phyloP scores from a whole-genome alignment of 2,888 invertebrate species.

The Trichopria drosophilae region DNA sequence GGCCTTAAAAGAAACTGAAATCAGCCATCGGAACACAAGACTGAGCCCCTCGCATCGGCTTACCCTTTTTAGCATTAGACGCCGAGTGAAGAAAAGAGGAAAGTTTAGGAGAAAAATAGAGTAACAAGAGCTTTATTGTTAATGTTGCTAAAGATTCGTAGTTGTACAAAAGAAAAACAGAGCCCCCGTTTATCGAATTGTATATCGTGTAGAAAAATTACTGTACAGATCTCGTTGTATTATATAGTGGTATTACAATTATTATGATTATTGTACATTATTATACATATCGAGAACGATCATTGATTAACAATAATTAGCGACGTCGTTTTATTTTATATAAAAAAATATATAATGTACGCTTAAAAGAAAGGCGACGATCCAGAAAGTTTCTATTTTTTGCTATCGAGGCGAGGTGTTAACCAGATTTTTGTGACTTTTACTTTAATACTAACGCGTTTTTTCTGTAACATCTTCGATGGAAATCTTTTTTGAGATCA shows the following conservation, averaged over 20 bases:
- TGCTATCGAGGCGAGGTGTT: slow-evolving; percentile 51
- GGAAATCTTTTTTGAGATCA: too few species aligned
- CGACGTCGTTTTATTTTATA: slow-evolving; percentile 53
- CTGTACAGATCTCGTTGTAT: slow-evolving; percentile 49
- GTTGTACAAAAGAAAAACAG: slow-evolving; percentile 33
- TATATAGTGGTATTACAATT: slow-evolving; percentile 43
- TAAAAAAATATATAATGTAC: slow-evolving; percentile 35
- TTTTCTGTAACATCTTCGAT: too few species aligned
- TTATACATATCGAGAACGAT: slow-evolving; percentile 48
- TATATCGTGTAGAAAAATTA: slow-evolving; percentile 42
- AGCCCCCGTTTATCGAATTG: slow-evolving; percentile 44
- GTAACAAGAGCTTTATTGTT: slow-evolving; percentile 38
- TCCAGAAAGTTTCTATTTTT: slow-evolving; percentile 56
- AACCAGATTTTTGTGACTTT: not conserved
- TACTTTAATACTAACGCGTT: not conserved
- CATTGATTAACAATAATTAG: slow-evolving; percentile 45
- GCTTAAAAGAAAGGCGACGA: slow-evolving; percentile 40
- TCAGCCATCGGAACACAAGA: slow-evolving; percentile 48
- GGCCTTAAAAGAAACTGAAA: slow-evolving; percentile 41
- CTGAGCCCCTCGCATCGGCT: slow-evolving; percentile 48
- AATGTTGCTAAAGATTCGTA: slow-evolving; percentile 40
- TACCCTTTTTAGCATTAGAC: slow-evolving; percentile 36
- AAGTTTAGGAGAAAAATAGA: slow-evolving; percentile 21
- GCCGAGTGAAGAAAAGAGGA: slow-evolving; percentile 21
- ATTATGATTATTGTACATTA: slow-evolving; percentile 42